Base-by-base conservation (phyloP, 1,140 invertebrate genomes). In the Mamestra configurata region DNA sequence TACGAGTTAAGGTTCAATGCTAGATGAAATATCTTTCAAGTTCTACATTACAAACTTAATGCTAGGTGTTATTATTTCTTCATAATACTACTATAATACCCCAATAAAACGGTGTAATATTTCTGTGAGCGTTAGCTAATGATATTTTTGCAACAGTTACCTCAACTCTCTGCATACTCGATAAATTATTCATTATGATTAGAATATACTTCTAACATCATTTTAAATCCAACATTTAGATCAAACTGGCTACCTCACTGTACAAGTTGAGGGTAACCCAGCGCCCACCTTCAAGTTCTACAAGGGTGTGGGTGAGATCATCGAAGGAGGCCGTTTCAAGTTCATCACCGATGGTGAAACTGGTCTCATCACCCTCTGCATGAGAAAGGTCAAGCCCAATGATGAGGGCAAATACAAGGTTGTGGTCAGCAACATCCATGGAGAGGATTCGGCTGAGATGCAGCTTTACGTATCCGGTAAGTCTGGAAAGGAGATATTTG, bases 361-460 rank as follows among this genome's bases (percentile, higher is more conserved):
- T 55, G 99, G 99, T 89, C 96, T 97, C 35, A 98, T 99, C 84
- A 98, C 98, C 24, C 96, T 99, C 61, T 98, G 98, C 92, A 99
- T 99, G 95, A 97, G 98, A 87, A 99, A 99, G 96, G 97, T 98
- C 81, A 99, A 99, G 92, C 97, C 98, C 13, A 98, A 98, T 89
- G 99, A 99, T 97, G 99, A 99, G 95, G 98, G 98, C 40, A 98
- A 98, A 92, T 99, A 99, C 95, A 98, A 98, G 91, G 96, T 99
- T 86, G 97, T 98, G 71, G 97, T 99, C 73, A 98, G 97, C 89
- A 99, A 99, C 91, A 97, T 97, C 75, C 98, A 99, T 89, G 99
- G 99, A 77, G 98, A 98, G 93, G 99, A 99, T 92, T 97, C 97
- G 0, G 98, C 98, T 77, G 98, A 99, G 90, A 99, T 99, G 96